A percentile compares a stretch with the other conserved stretches of the same genome.
These are phyloP conservation scores for Apodemia zela DNA, from an alignment of 2,888 invertebrate species.

Conservation along the genomic window DNA sequence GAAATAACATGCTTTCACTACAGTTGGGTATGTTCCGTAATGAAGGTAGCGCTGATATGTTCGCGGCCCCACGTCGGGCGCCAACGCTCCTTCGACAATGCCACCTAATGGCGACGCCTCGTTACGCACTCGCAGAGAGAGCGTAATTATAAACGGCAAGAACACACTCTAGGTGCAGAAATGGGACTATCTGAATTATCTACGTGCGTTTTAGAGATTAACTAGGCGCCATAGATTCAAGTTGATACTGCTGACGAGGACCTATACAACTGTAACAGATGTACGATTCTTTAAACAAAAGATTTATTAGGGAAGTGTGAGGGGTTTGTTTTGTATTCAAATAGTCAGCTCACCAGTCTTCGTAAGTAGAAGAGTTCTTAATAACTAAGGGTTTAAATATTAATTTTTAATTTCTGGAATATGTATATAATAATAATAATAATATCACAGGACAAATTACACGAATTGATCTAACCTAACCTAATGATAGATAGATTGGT, in stretches of 20 bases:
- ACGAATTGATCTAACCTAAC: too few relatives aligned
- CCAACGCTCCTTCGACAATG: slow-evolving; percentile 51
- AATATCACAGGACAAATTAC: too few relatives aligned
- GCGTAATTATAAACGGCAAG: slow-evolving; percentile 31
- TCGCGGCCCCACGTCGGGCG: slow-evolving; percentile 52
- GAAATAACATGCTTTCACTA: slow-evolving; percentile 18
- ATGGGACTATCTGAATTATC: slow-evolving; percentile 32
- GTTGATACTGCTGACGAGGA: slow-evolving; percentile 18
- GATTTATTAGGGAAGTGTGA: background rate
- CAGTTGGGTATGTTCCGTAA: slow-evolving; percentile 19
- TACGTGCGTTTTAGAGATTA: slow-evolving; percentile 32
- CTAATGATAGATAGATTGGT: too few relatives aligned
- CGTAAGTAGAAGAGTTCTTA: background rate
- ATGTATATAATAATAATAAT: too few relatives aligned
- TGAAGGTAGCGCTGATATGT: slow-evolving; percentile 28
- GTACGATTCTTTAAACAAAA: background rate
- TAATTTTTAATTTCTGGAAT: too few relatives aligned
- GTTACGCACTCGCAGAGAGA: slow-evolving; percentile 37
- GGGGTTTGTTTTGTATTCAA: slow-evolving; percentile 20
- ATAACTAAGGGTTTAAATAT: too few relatives aligned
- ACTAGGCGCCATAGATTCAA: slow-evolving; percentile 27
- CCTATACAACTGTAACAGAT: background rate
- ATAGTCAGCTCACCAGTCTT: background rate
- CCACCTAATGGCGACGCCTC: slow-evolving; percentile 59
- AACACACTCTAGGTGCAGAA: slow-evolving; percentile 22